These are phyloP conservation scores for Triplophysa rosa DNA, from an alignment of 2,113 vertebrate genomes.

Conservation along the genomic window DNA sequence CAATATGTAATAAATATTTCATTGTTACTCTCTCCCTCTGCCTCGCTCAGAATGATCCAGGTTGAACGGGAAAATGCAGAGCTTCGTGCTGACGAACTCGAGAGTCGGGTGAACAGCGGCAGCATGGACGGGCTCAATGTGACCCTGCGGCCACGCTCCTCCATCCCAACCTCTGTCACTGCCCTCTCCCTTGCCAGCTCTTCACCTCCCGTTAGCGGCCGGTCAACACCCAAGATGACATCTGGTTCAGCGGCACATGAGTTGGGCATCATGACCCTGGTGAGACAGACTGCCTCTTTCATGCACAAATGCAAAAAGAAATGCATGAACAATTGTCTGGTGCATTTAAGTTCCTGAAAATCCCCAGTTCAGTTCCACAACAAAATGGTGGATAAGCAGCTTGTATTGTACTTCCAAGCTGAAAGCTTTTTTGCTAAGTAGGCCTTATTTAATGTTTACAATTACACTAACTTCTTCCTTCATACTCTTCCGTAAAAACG, in stretches of 20 bases:
- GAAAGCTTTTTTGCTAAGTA: too few relatives aligned
- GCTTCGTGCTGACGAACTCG: constrained; percentile 87
- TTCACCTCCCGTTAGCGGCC: constrained; percentile 85
- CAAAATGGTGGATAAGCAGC: too few relatives aligned
- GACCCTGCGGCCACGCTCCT: constrained; percentile 83
- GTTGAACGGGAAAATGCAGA: constrained; percentile 94
- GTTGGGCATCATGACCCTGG: constrained; percentile 96
- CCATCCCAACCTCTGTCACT: constrained; percentile 90
- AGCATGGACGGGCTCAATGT: constrained; percentile 95
- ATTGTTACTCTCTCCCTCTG: background rate
- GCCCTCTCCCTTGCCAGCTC: constrained; percentile 91
- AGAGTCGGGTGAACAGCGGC: constrained; percentile 88
- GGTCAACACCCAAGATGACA: constrained; percentile 87
- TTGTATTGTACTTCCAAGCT: too few relatives aligned
- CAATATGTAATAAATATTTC: background rate
- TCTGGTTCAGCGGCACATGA: constrained; percentile 87
- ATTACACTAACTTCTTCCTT: too few relatives aligned
- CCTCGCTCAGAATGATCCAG: constrained; percentile 89
- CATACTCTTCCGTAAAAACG: background rate
- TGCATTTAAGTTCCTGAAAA: too few relatives aligned
- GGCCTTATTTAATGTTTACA: too few relatives aligned
- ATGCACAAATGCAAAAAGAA: background rate
- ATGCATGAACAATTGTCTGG: background rate
- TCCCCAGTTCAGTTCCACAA: too few relatives aligned
- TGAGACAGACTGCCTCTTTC: constrained; percentile 61